Percentiles rank a stretch among this genome's conserved stretches.
phyloP scores from a whole-genome alignment of 2,113 vertebrate genomes.

The Peromyscus leucopus region DNA sequence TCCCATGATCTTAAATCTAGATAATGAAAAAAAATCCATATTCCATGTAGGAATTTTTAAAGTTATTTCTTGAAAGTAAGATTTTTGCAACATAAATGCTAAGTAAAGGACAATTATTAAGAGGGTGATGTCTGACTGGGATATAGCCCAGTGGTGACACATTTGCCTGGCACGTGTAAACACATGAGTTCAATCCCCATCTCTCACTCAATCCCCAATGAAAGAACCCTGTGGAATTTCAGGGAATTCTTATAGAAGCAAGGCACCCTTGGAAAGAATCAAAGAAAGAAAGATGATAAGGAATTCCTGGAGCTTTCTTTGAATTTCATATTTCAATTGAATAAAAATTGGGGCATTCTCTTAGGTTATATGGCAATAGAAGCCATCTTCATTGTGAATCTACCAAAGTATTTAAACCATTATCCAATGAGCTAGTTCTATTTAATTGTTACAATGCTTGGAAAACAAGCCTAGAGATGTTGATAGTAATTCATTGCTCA shows the following conservation, averaged over 20 bases:
- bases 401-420: neutral
- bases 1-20: slow-evolving; percentile 21
- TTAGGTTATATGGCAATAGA: neutral
- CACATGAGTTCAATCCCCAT: neutral
- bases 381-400: slow-evolving; percentile 7
- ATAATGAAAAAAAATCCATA: neutral
- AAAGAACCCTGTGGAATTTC: neutral
- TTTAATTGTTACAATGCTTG: neutral
- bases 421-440: slow-evolving; percentile 33
- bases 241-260: neutral
- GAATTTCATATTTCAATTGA: slow-evolving; percentile 15
- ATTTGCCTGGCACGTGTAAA: neutral
- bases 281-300: neutral
- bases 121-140: neutral
- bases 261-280: neutral
- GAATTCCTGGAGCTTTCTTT: slow-evolving; percentile 6
- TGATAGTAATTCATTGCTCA: slow-evolving; percentile 18
- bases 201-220: accelerated
- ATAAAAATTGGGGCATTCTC: neutral
- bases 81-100: neutral
- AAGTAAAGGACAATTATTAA: neutral
- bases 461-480: slow-evolving; percentile 41
- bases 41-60: neutral
- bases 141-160: neutral
- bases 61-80: neutral